A percentile compares a stretch with the other conserved stretches of the same genome.
phyloP scores from a whole-genome alignment of 2,888 invertebrate genomes.

The Allygus modestus region DNA sequence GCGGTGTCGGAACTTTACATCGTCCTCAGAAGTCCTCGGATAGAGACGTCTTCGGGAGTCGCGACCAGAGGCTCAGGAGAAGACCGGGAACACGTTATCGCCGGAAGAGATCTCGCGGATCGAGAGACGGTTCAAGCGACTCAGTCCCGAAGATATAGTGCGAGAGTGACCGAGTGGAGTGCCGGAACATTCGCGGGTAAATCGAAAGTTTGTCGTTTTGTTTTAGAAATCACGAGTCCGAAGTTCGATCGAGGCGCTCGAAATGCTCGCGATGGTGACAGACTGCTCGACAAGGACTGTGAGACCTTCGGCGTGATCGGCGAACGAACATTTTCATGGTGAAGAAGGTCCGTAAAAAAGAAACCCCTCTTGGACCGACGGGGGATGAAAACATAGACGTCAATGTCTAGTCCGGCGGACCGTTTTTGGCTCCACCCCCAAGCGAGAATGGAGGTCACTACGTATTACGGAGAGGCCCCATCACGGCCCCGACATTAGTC shows the following conservation, averaged over 20 bases:
- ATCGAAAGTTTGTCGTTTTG: too few species aligned
- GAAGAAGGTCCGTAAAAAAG: constrained; percentile 40
- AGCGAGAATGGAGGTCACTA: constrained; percentile 20
- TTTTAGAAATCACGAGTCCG: too few species aligned
- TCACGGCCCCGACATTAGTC: constrained; percentile 60
- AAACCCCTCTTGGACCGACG: constrained; percentile 13
- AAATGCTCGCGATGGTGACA: not conserved
- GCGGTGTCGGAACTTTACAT: not conserved
- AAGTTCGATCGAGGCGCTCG: not conserved
- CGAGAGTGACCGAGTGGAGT: constrained; percentile 1
- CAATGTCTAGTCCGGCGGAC: not conserved
- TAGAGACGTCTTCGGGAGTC: constrained; percentile 42
- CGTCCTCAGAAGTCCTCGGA: constrained; percentile 24
- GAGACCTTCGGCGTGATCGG: constrained; percentile 17
- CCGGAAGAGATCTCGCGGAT: not conserved
- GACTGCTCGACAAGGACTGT: not conserved
- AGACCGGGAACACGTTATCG: not conserved
- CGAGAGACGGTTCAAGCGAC: not conserved
- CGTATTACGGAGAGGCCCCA: not conserved
- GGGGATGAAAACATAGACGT: constrained; percentile 45
- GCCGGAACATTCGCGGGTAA: not conserved
- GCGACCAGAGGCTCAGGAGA: not conserved
- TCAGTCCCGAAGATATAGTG: not conserved
- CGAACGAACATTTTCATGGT: constrained; percentile 20
- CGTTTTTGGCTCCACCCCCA: not conserved